These are phyloP conservation scores for Triplophysa dalaica DNA, from an alignment of 2,113 vertebrate genomes.

Conservation along the genomic window DNA sequence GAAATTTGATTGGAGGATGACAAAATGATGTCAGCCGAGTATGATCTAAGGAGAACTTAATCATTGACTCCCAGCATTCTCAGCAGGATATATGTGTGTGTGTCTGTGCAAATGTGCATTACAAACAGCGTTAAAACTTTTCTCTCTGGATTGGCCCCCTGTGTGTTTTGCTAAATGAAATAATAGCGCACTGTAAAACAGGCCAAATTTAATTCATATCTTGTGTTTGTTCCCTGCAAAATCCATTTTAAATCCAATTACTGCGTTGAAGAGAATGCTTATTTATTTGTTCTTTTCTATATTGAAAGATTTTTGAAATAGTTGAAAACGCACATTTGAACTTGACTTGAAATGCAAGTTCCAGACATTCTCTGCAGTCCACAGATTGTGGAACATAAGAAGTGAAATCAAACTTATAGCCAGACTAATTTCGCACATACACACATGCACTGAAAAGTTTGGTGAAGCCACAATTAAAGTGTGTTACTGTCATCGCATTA, in stretches of 20 bases:
- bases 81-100: background rate
- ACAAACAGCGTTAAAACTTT: background rate
- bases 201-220: conserved; percentile 11
- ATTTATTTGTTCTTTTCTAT: conserved; percentile 11
- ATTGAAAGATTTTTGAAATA: background rate
- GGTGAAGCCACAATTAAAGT: too few relatives aligned
- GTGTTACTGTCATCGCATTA: too few relatives aligned
- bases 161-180: conserved; percentile 6
- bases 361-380: too few relatives aligned
- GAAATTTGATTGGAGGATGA: conserved; percentile 22
- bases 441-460: too few relatives aligned
- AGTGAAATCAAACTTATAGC: too few relatives aligned
- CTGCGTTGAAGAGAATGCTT: background rate
- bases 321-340: conserved; percentile 4
- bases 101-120: background rate
- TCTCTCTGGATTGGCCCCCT: background rate
- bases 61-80: conserved; percentile 30
- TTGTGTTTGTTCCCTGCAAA: conserved; percentile 28
- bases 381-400: too few relatives aligned
- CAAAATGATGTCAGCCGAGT: background rate
- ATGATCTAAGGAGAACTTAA: conserved; percentile 21
- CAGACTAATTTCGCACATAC: too few relatives aligned
- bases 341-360: background rate
- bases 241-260: conserved; percentile 25
- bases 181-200: conserved; percentile 26